Base-by-base conservation (phyloP, 2,113 vertebrate species). In the Gallinago paraguaiae region DNA sequence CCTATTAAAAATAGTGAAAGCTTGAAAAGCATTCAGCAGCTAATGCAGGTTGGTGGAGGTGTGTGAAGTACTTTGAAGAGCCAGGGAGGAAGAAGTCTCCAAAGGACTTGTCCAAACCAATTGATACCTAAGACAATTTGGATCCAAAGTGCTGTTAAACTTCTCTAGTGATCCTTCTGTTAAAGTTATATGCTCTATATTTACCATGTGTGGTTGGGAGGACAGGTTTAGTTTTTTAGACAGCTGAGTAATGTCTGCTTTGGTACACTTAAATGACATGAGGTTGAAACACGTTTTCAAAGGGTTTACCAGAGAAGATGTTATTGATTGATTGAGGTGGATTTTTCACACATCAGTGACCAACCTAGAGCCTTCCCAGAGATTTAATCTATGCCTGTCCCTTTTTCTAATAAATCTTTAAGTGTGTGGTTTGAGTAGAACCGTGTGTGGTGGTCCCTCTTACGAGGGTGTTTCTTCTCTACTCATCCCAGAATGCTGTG, bases 391-490 rank as follows among this genome's bases (percentile, higher is more conserved):
- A 12, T 77, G 28, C 15, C 43, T 54, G 14, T 78, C 1, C 2
- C 28, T 89, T 63, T 25, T 48, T 50, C 16, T 67, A 17, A 39
- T 37, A 51, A 31, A 16, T 51, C 28, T 57, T 28, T 9, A 54
- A 67, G 50, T 10, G 37, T 41, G 17, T 80, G 79, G 8, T 23
- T 84, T 27, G 77, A 59, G 65, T 16, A 71, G 77, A 60, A 67
- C 81, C 1, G 0, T 3, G 24, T 68, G 54, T 80, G 63, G 12
- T 46, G 17, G 10, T 48, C 59, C 1, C 0, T 48, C 19, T 43
- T 30, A 51, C 7, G 14, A 54, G 78, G 28, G 15, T 27, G 20
- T 70, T n/a, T 80, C 17, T 65, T 25, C 18, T 72, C 51, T 24
- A 25, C 24, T 72, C 16, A 48, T 33, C 70, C 15, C 57, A 30